Evolutionary conservation across 2,888 invertebrate genomes (phyloP).

Genomic region (Philereme transversata): DNA sequence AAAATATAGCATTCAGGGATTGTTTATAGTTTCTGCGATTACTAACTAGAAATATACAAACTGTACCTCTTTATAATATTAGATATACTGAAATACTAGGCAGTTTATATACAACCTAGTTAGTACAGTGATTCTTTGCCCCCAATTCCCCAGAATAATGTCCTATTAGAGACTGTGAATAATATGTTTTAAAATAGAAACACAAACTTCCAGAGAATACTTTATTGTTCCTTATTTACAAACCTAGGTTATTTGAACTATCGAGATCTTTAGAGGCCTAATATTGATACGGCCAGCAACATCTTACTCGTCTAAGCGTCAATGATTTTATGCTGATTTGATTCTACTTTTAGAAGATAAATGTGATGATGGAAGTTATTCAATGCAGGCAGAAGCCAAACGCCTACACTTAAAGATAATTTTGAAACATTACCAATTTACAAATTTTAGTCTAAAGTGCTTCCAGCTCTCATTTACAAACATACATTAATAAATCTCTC

Average conservation of each 20-base stretch:
- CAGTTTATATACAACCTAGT: no score
- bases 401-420: conserved; percentile 35
- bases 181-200: conserved; percentile 26
- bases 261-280: conserved; percentile 41
- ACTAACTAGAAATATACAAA: no score
- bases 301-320: conserved; percentile 28
- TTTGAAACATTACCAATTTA: conserved; percentile 52
- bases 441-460: conserved; percentile 42
- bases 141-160: not conserved
- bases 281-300: conserved; percentile 33
- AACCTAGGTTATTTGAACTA: conserved; percentile 43
- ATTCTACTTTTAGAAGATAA: conserved; percentile 29
- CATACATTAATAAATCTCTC: conserved; percentile 44
- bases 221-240: conserved; percentile 43
- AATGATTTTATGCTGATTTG: conserved; percentile 27
- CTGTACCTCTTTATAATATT: no score
- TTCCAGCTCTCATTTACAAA: conserved; percentile 37
- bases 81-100: no score
- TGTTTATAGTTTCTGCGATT: no score
- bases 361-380: conserved; percentile 26
- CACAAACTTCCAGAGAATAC: conserved; percentile 38
- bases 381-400: conserved; percentile 36
- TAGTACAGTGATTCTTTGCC: not conserved
- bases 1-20: no score
- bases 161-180: no score